phyloP scores from a whole-genome alignment of 2,113 vertebrate species.

The Bufo bufo region DNA sequence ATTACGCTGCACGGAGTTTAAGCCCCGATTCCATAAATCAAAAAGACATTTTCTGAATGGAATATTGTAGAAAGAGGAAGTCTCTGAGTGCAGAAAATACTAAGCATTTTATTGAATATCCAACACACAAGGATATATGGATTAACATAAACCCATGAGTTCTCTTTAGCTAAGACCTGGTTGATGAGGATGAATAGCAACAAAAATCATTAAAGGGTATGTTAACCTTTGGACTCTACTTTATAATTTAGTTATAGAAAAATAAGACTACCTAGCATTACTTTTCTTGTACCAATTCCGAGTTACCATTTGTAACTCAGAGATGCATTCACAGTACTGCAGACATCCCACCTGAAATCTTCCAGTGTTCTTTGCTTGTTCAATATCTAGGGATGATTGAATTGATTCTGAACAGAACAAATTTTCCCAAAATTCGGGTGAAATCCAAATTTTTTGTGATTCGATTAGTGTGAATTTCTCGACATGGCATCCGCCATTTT shows the following conservation, averaged over 20 bases:
- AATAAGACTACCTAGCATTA: no score
- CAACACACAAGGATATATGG: neutral
- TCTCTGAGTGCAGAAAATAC: neutral
- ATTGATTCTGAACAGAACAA: no score
- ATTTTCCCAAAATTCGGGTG: no score
- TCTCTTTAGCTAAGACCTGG: neutral
- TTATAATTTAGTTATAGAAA: neutral
- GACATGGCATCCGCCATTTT: no score
- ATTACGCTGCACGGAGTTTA: conserved; percentile 8
- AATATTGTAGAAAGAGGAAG: conserved; percentile 34
- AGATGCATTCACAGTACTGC: no score
- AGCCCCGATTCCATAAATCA: conserved; percentile 25
- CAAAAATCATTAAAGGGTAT: neutral
- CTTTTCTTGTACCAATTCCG: no score
- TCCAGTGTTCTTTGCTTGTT: no score
- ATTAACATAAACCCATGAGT: neutral
- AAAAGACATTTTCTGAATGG: conserved; percentile 33
- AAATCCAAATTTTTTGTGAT: no score
- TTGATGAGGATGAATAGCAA: neutral
- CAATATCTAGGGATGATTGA: no score
- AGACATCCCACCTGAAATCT: no score
- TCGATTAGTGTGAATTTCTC: no score
- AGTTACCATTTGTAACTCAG: no score
- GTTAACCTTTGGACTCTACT: neutral
- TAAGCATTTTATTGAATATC: conserved; percentile 13